Evolutionary conservation across 1,140 invertebrate genomes (phyloP), one percentile per base, ranked within the genome.

Genomic region (Cydia amplana): DNA sequence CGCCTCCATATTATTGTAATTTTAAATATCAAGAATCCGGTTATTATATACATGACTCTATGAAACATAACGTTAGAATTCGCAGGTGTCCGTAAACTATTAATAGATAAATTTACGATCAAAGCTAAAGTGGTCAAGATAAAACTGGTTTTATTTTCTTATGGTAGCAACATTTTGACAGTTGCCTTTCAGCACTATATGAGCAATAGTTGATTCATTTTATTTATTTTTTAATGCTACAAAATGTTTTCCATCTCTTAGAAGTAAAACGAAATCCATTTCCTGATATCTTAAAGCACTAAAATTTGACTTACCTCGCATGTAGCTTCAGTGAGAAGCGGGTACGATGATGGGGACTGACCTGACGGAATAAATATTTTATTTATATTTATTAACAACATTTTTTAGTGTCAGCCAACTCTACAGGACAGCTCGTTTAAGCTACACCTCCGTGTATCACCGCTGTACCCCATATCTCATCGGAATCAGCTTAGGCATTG

Each of bases 381-480:
- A 12, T 43, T 43, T 43, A 1, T 43, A 10, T 12, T 43, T 43
- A 2, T 43, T 43, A 14, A 46, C 12, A 46, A 40, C 36, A 0
- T 46, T 46, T 91, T 93, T 40, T 85, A 96, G 95, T 75, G 84
- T 95, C 51, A 95, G 94, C 84, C 95, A 96, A 79, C 93, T 96
- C 75, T 95, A 95, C 78, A 93, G 94, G 78, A 95, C 95, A 28
- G 95, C 95, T 18, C 94, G 95, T 80, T 85, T 95, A 74, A 94
- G 94, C 43, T 96, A 96, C 78, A 87, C 89, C 12, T 91, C 95
- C 60, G 89, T 95, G 2, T 83, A 95, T 9, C 94, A 95, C 79
- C 93, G 96, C 78, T 94, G 94, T 4, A 95, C 95, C 1, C 93
- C 95, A 1, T 96, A 96, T 81, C 81, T 96, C 12, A 93, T 95